Percentiles rank a stretch among this genome's conserved stretches.
Conservation (phyloP, 2,888 invertebrate genomes). For the Liopterus haemorrhoidalis region DNA sequence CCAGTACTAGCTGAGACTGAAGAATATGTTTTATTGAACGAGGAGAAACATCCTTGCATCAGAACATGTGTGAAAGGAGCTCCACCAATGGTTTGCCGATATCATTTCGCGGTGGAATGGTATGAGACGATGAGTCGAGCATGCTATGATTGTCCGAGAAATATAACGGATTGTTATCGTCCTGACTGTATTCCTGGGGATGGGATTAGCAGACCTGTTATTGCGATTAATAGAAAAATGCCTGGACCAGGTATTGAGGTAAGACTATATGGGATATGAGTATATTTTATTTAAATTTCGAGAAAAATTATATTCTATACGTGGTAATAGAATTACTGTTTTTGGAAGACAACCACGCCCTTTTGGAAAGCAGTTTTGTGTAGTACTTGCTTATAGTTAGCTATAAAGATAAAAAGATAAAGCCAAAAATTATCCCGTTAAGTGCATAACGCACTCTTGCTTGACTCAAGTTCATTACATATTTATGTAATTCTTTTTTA, state of each 20-base stretch:
- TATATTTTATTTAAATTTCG: neutral
- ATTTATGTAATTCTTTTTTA: too few relatives aligned
- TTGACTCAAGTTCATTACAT: too few relatives aligned
- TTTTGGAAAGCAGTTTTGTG: too few relatives aligned
- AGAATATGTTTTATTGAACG: conserved; percentile 38
- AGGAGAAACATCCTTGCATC: conserved; percentile 51
- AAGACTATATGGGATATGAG: conserved; percentile 17
- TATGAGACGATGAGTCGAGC: conserved; percentile 85
- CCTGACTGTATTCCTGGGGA: conserved; percentile 80
- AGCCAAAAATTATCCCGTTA: too few relatives aligned
- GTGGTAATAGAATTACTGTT: too few relatives aligned
- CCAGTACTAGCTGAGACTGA: conserved; percentile 20
- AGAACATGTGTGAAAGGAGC: conserved; percentile 57
- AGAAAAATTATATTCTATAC: too few relatives aligned
- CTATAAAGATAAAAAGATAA: too few relatives aligned
- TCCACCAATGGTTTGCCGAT: conserved; percentile 63
- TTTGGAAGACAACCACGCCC: too few relatives aligned
- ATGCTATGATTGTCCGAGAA: conserved; percentile 75
- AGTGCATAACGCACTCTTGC: too few relatives aligned
- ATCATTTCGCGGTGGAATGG: conserved; percentile 71
- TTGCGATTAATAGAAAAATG: conserved; percentile 78
- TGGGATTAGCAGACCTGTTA: conserved; percentile 68
- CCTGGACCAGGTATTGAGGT: conserved; percentile 84
- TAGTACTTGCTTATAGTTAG: too few relatives aligned
- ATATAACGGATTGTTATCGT: conserved; percentile 65